phyloP scores from a whole-genome alignment of 2,888 invertebrate genomes.

The Psylliodes chrysocephalus region DNA sequence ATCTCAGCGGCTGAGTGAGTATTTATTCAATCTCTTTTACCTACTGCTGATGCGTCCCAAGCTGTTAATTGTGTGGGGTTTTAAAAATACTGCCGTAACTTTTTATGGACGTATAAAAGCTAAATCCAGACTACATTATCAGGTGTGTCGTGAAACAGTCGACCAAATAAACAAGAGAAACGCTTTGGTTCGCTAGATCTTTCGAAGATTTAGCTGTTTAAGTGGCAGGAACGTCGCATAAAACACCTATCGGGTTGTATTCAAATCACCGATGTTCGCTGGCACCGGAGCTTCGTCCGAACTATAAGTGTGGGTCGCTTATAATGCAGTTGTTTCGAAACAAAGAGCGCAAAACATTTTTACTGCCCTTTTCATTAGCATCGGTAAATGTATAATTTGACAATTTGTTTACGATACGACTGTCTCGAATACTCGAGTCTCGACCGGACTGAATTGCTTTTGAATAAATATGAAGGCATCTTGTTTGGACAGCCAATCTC shows the following conservation, averaged over 20 bases:
- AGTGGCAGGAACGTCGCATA: conserved; percentile 41
- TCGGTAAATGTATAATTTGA: conserved; percentile 42
- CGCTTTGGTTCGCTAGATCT: background rate
- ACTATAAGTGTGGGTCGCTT: conserved; percentile 48
- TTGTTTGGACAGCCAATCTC: background rate
- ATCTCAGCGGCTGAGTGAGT: conserved; percentile 29
- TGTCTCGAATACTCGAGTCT: too few species aligned
- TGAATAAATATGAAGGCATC: conserved; percentile 24
- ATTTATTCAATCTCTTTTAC: conserved; percentile 41
- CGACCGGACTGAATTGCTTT: conserved; percentile 16
- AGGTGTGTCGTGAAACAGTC: conserved; percentile 51
- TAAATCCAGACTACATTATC: conserved; percentile 54
- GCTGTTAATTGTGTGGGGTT: conserved; percentile 39
- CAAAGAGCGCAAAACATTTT: conserved; percentile 42
- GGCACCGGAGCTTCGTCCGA: conserved; percentile 44
- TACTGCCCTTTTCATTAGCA: conserved; percentile 36
- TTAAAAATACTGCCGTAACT: conserved; percentile 43
- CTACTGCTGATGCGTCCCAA: conserved; percentile 38
- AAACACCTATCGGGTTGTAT: conserved; percentile 49
- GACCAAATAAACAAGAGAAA: conserved; percentile 41
- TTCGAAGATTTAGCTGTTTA: conserved; percentile 22
- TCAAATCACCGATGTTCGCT: conserved; percentile 47
- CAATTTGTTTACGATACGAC: conserved; percentile 45
- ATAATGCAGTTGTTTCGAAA: conserved; percentile 51
- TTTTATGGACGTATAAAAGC: conserved; percentile 55